Percentiles rank a stretch among this genome's conserved stretches.
These are phyloP conservation scores for Epinotia bilunana DNA, from an alignment of 2,888 invertebrate genomes.

Conservation along the genomic window DNA sequence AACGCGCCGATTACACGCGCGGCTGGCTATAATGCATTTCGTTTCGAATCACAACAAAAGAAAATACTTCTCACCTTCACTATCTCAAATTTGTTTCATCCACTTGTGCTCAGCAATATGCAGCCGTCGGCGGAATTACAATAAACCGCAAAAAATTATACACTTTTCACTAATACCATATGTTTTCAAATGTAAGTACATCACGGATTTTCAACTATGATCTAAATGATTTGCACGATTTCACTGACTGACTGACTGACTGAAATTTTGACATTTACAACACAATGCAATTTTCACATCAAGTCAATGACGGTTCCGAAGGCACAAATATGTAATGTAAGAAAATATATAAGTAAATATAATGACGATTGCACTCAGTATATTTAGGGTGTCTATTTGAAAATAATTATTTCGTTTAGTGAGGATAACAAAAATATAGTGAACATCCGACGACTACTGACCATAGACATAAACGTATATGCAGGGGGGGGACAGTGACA, in stretches of 20 bases:
- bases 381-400: slow-evolving; percentile 12
- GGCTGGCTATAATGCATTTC: slow-evolving; percentile 44
- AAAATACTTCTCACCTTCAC: slow-evolving; percentile 66
- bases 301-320: slow-evolving; percentile 5
- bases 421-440: slow-evolving; percentile 31
- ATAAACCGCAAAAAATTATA: slow-evolving; percentile 31
- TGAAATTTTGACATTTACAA: slow-evolving; percentile 80
- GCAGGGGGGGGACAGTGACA: no score
- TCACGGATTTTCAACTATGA: slow-evolving; percentile 67
- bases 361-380: slow-evolving; percentile 17
- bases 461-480: slow-evolving; percentile 23
- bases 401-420: slow-evolving; percentile 21
- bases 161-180: slow-evolving; percentile 54
- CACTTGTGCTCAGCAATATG: slow-evolving; percentile 52
- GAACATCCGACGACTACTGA: slow-evolving; percentile 13
- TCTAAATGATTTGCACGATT: slow-evolving; percentile 73
- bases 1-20: slow-evolving; percentile 49
- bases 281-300: slow-evolving; percentile 57
- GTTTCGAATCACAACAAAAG: slow-evolving; percentile 63
- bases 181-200: slow-evolving; percentile 60
- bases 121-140: slow-evolving; percentile 13
- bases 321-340: slow-evolving; percentile 9
- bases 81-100: slow-evolving; percentile 72
- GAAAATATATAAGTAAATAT: slow-evolving; percentile 9
- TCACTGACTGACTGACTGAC: slow-evolving; percentile 69